Evolutionary conservation across 64 coral and sea anemone species (phyloP), one percentile per base, ranked within the genome.

Genomic region (Exaiptasia diaphana): DNA sequence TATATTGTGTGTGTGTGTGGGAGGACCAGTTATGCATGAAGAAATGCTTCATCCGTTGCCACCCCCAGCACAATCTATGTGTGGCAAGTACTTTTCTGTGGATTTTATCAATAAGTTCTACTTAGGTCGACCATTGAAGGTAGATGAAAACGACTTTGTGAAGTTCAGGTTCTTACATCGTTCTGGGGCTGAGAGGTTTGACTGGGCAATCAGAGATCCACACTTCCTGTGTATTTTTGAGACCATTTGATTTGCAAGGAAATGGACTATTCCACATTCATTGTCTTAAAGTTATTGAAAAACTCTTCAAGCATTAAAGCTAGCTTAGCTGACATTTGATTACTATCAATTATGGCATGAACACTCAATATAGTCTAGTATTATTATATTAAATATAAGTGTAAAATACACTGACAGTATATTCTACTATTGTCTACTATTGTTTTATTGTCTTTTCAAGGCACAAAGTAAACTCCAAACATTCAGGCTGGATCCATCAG

Each of bases 281-380:
- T 56, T 54, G 79, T 14, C 57, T 56, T 6, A 37, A 2, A 2
- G 38, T 68, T 30, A 50, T 80, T 7, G 27, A 89, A 17, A 67
- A 81, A 65, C 39, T 81, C 39, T 70, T 74, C 43, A 71, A 41
- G n/a, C n/a, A n/a, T n/a, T n/a, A n/a, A n/a, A n/a, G n/a, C n/a
- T n/a, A n/a, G n/a, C n/a, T n/a, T n/a, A n/a, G n/a, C n/a, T n/a
- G n/a, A n/a, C n/a, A n/a, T n/a, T n/a, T n/a, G n/a, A n/a, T n/a
- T n/a, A n/a, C n/a, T n/a, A n/a, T n/a, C n/a, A n/a, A n/a, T n/a
- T n/a, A n/a, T n/a, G n/a, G n/a, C n/a, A n/a, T n/a, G n/a, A n/a
- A n/a, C n/a, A n/a, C n/a, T n/a, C n/a, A n/a, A n/a, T n/a, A n/a
- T n/a, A n/a, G n/a, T n/a, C n/a, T n/a, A n/a, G n/a, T n/a, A n/a